Evolutionary conservation across 2,888 invertebrate genomes (phyloP).

Genomic region (Hydroisotoma schaefferi): DNA sequence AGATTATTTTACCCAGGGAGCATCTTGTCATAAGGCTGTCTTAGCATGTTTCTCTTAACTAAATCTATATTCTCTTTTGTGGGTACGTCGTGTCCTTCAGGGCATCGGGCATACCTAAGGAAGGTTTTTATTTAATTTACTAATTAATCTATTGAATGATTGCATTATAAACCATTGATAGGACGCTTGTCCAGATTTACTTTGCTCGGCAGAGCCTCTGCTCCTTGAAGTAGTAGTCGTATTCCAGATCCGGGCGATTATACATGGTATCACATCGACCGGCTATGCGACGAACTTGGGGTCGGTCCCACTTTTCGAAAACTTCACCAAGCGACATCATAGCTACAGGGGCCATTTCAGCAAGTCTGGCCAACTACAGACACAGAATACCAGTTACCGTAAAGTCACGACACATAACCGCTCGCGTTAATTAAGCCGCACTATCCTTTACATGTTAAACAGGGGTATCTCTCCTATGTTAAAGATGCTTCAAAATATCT

Average conservation of each 20-base stretch:
- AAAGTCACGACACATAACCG: no score
- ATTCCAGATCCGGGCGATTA: conserved; percentile 38
- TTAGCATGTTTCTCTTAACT: conserved; percentile 37
- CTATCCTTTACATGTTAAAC: no score
- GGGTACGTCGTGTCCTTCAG: conserved; percentile 25
- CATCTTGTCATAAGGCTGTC: conserved; percentile 43
- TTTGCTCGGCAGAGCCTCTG: conserved; percentile 41
- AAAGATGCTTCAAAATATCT: no score
- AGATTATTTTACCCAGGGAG: conserved; percentile 34
- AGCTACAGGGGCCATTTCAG: conserved; percentile 22
- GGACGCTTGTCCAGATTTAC: conserved; percentile 28
- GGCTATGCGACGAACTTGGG: conserved; percentile 39
- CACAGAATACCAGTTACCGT: no score
- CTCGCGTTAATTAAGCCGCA: no score
- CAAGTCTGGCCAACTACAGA: conserved; percentile 7
- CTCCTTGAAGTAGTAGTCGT: conserved; percentile 45
- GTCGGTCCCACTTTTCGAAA: conserved; percentile 43
- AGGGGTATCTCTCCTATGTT: no score
- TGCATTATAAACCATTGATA: background rate
- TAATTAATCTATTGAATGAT: background rate
- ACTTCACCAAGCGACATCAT: conserved; percentile 26
- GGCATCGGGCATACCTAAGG: conserved; percentile 38
- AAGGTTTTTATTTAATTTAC: background rate
- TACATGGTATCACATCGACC: conserved; percentile 43
- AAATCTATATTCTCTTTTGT: conserved; percentile 39